Percentiles rank a stretch among this genome's conserved stretches.
These are phyloP conservation scores for Pteropus alecto DNA, from an alignment of 2,113 vertebrate species.

Conservation along the genomic window DNA sequence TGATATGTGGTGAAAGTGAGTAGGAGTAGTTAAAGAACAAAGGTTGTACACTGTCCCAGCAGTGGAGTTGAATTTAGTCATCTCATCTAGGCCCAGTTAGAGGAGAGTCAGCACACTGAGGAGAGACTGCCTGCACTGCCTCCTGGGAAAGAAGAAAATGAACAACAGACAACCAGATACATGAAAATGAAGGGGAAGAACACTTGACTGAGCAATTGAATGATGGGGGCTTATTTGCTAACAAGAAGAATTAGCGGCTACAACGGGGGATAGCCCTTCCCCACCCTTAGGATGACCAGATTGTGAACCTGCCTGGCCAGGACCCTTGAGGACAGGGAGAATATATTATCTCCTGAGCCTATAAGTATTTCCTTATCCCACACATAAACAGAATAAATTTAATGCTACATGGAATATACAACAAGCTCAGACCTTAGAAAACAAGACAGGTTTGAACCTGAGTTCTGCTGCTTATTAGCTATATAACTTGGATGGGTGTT, in stretches of 20 bases:
- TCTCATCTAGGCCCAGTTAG: neutral
- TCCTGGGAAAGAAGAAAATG: neutral
- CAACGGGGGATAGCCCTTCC: neutral
- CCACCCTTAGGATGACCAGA: rapidly evolving
- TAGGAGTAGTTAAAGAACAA: slow-evolving; percentile 53
- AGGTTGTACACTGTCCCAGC: slow-evolving; percentile 19
- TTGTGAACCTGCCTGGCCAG: neutral
- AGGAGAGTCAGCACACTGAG: neutral
- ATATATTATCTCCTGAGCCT: neutral
- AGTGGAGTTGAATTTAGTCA: neutral
- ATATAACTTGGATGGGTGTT: neutral
- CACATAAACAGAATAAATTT: neutral
- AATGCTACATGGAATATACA: neutral
- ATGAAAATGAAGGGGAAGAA: neutral
- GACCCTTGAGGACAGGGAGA: neutral
- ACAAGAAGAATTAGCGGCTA: neutral
- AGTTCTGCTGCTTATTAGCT: neutral
- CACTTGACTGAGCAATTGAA: neutral
- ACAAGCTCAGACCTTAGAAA: neutral
- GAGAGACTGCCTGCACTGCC: neutral
- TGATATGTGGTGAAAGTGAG: neutral
- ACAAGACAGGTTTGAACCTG: neutral
- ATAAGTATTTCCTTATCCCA: neutral
- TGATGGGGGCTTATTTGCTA: neutral
- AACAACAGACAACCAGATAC: neutral